Percentiles rank a stretch among this genome's conserved stretches.
These are phyloP conservation scores for Drosophila yooni DNA, from an alignment of 2,888 invertebrate genomes.

Conservation along the genomic window DNA sequence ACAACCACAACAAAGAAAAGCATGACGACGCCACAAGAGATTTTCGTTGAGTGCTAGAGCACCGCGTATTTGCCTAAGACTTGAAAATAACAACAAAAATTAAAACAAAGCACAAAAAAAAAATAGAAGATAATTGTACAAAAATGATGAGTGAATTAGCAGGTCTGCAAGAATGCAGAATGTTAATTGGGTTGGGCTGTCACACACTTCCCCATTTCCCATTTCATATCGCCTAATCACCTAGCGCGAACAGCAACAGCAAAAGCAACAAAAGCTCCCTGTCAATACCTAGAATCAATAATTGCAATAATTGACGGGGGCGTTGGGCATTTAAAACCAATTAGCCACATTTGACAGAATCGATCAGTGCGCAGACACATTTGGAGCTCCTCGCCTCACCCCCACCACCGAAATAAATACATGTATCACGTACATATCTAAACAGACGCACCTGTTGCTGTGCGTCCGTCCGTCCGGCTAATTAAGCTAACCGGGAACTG, in stretches of 20 bases:
- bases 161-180: neutral
- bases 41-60: conserved; percentile 3
- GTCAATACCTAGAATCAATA: conserved; percentile 50
- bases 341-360: conserved; percentile 51
- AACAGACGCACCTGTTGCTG: conserved; percentile 30
- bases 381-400: neutral
- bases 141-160: neutral
- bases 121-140: neutral
- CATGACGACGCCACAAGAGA: conserved; percentile 7
- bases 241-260: neutral
- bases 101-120: neutral
- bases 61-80: conserved; percentile 26
- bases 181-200: neutral
- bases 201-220: conserved; percentile 2
- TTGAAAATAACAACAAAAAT: conserved; percentile 3
- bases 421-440: neutral
- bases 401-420: neutral
- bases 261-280: conserved; percentile 7
- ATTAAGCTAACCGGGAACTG: conserved; percentile 7
- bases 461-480: conserved; percentile 1
- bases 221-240: conserved; percentile 16
- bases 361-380: conserved; percentile 25
- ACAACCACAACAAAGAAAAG: neutral
- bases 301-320: conserved; percentile 49
- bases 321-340: conserved; percentile 58